A percentile compares a stretch with the other conserved stretches of the same genome.
Evolutionary conservation across 2,888 invertebrate species (phyloP).

Genomic region (Drosophila dives): DNA sequence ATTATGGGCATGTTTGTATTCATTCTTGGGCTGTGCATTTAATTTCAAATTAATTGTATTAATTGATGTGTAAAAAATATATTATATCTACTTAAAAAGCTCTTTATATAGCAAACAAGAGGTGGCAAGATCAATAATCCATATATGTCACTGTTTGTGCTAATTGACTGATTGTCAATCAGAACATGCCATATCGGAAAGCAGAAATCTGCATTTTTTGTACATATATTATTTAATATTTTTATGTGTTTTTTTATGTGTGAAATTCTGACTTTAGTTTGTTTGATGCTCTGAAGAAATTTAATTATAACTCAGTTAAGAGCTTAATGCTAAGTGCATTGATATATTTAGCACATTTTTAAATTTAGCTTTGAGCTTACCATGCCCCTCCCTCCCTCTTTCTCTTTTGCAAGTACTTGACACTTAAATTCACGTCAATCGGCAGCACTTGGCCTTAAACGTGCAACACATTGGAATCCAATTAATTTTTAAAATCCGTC

Average conservation of each 20-base stretch:
- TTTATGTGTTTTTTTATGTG: background rate
- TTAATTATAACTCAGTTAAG: background rate
- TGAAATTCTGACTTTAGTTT: background rate
- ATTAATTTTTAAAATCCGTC: conserved; percentile 70
- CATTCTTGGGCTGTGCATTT: conserved; percentile 25
- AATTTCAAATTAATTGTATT: conserved; percentile 63
- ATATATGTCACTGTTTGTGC: background rate
- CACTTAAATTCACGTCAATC: conserved; percentile 32
- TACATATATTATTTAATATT: background rate
- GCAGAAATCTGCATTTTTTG: background rate
- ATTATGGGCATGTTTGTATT: conserved; percentile 27
- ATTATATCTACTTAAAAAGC: conserved; percentile 4
- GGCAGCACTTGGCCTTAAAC: conserved; percentile 24
- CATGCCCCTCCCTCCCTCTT: too few species aligned
- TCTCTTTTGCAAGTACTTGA: background rate
- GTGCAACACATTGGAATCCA: conserved; percentile 59
- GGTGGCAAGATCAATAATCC: background rate
- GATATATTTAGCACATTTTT: background rate
- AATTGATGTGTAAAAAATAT: conserved; percentile 48
- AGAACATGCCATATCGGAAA: background rate
- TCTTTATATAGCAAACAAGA: conserved; percentile 6
- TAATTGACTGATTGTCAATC: background rate
- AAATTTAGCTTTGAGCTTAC: background rate
- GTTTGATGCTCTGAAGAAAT: background rate
- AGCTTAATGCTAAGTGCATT: background rate